Evolutionary conservation across 2,797 vertebrate genomes (phyloP), one percentile per base, ranked within the genome.

Genomic region (Mormyrops attenuatus): DNA sequence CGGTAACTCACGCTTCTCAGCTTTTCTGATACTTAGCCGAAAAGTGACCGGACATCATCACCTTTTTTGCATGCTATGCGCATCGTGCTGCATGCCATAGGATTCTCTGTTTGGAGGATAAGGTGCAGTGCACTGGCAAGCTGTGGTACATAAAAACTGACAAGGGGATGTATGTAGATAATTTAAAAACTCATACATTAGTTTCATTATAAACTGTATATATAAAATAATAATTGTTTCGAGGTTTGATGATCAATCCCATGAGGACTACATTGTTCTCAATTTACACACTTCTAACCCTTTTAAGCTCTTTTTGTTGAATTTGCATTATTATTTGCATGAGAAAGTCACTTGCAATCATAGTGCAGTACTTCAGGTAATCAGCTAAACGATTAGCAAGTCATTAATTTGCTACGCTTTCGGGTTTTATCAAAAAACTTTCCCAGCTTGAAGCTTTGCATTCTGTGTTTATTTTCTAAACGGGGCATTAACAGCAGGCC

Each of bases 251-350:
- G 15, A 38, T 77, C 69, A 77, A 34, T 20, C 34, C 34, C 13
- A 38, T 2, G 4, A 77, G 73, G 2, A 44, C 41, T 44, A 80
- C 6, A n/a, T 9, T 80, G 38, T 44, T 80, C 34, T 80, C 30
- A 77, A 77, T 15, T 34, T 77, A 38, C 13, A 77, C 34, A 77
- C 73, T 8, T 44, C 38, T 20, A 80, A 80, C 6, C 73, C 0
- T 41, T 41, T 20, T 44, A 13, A 44, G 73, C 73, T 41, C 3
- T n/a, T 80, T 41, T 7, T 80, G 38, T n/a, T 41, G 73, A 80
- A 80, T 80, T 80, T 80, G 73, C 38, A 44, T 80, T 80, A 80
- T 44, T 80, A 80, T 80, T 80, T 44, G 38, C 73, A 20, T 80
- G 38, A 44, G 15, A 44, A 26, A 44, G 73, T 44, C 15, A 80